A percentile compares a stretch with the other conserved stretches of the same genome.
These are phyloP conservation scores for Plodia interpunctella DNA, from an alignment of 1,140 invertebrate species.

Conservation along the genomic window DNA sequence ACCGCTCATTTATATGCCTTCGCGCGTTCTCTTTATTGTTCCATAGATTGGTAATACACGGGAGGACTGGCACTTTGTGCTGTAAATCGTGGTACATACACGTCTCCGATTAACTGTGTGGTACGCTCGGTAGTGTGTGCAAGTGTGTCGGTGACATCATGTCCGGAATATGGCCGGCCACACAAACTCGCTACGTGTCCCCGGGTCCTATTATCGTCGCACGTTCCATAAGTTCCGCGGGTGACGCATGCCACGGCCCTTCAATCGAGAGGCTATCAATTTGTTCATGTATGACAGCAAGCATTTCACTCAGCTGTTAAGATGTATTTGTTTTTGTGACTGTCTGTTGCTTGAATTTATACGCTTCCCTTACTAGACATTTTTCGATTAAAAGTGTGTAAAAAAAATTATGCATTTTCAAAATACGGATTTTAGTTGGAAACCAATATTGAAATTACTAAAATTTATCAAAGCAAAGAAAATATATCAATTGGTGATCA, in stretches of 20 bases:
- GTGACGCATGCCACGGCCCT: conserved; percentile 47
- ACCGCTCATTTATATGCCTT: conserved; percentile 63
- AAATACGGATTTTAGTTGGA: no score
- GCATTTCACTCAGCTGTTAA: neutral
- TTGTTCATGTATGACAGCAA: neutral
- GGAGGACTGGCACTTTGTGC: conserved; percentile 68
- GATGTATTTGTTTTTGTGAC: neutral
- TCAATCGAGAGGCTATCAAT: conserved; percentile 13
- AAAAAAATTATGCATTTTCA: no score
- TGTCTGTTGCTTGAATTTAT: no score
- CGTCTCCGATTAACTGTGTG: conserved; percentile 65
- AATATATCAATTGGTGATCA: no score
- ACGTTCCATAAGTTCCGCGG: conserved; percentile 32
- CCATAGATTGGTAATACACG: conserved; percentile 74
- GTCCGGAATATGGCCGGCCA: conserved; percentile 56
- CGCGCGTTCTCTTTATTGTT: conserved; percentile 67
- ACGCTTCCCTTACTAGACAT: no score
- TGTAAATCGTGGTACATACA: conserved; percentile 73
- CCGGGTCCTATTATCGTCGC: conserved; percentile 29
- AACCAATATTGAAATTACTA: no score
- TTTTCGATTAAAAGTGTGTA: no score
- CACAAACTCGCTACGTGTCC: conserved; percentile 56
- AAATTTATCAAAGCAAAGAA: no score
- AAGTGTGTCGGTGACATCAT: conserved; percentile 65
- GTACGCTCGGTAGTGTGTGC: conserved; percentile 46